These are phyloP conservation scores for Podocnemis expansa DNA, from an alignment of 2,113 vertebrate genomes.

Conservation along the genomic window DNA sequence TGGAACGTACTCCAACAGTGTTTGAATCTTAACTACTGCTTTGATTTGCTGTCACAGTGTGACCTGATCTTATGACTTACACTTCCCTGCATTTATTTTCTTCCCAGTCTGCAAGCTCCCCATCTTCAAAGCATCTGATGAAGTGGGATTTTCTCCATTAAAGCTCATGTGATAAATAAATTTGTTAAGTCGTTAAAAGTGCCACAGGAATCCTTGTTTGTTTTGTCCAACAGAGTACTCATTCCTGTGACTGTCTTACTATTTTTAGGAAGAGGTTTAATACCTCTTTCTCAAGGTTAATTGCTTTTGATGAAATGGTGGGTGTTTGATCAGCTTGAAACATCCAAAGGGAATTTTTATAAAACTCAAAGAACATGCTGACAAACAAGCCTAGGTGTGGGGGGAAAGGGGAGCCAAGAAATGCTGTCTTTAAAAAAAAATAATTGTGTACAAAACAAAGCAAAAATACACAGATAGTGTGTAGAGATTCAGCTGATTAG, in stretches of 20 bases:
- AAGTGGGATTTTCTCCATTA: too few relatives aligned
- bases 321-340: constrained; percentile 24
- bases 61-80: too few relatives aligned
- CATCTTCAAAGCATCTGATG: too few relatives aligned
- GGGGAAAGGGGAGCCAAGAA: neutral
- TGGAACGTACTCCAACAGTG: neutral
- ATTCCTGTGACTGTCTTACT: neutral
- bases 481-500: neutral
- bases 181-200: too few relatives aligned
- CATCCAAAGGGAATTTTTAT: neutral
- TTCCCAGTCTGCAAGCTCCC: too few relatives aligned
- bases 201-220: too few relatives aligned
- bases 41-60: too few relatives aligned
- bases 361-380: constrained; percentile 15
- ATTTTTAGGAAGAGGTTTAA: constrained; percentile 48
- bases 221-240: neutral
- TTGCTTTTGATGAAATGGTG: constrained; percentile 47
- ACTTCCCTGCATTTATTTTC: too few relatives aligned
- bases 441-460: neutral
- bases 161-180: too few relatives aligned
- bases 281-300: neutral
- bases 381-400: neutral
- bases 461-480: neutral
- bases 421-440: neutral
- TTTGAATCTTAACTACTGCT: too few relatives aligned